phyloP scores from a whole-genome alignment of 2,113 vertebrate genomes.

The Hipposideros armiger region DNA sequence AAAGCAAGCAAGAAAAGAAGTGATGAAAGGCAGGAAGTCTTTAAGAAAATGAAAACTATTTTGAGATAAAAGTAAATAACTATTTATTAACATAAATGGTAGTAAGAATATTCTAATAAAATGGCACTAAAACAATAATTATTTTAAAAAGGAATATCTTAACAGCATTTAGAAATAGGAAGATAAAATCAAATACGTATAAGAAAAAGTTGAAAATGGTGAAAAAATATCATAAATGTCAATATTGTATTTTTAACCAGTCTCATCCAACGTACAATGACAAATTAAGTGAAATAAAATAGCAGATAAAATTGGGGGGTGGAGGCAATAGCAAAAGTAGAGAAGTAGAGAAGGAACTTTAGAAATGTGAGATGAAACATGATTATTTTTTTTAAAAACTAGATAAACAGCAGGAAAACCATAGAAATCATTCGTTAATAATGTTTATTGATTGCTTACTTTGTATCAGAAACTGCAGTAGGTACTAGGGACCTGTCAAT shows the following conservation, averaged over 20 bases:
- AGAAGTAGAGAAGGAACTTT: background rate
- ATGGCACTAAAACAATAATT: background rate
- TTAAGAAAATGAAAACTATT: background rate
- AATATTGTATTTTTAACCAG: background rate
- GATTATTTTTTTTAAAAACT: background rate
- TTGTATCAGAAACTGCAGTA: background rate
- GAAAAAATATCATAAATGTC: background rate
- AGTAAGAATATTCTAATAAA: constrained; percentile 15
- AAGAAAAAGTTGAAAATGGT: background rate
- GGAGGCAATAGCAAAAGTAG: background rate
- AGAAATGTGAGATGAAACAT: background rate
- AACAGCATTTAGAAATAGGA: constrained; percentile 7
- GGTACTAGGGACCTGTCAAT: background rate
- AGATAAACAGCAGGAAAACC: background rate
- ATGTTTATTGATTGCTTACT: background rate
- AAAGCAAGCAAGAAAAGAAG: background rate
- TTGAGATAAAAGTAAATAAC: background rate
- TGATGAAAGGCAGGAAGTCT: background rate
- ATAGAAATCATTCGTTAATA: background rate
- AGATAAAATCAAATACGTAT: background rate
- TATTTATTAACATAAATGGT: background rate
- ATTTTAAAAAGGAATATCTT: constrained; percentile 36
- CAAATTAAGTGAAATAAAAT: constrained; percentile 50
- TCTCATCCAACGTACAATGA: background rate
- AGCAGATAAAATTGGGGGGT: background rate